Evolutionary conservation across 2,113 vertebrate genomes (phyloP), one percentile per base, ranked within the genome.

Genomic region (Dicaeum eximium): DNA sequence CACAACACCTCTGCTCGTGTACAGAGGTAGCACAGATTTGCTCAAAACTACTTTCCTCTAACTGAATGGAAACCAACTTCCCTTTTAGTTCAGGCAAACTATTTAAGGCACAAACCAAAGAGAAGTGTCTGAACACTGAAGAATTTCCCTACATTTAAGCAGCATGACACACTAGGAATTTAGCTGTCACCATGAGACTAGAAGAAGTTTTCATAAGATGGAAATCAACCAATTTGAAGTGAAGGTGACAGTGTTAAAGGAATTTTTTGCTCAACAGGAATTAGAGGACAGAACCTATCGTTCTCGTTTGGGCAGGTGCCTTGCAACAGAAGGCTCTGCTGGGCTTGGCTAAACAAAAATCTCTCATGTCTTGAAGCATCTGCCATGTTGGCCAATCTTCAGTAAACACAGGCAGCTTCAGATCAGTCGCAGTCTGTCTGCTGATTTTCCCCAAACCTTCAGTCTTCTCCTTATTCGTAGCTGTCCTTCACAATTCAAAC

Each of bases 261-360:
- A 61, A 53, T 60, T 85, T 91, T 95, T 86, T 78, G 21, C 82
- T 93, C 1, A 0, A 86, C 13, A 23, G 58, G 71, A 89, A 79
- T 79, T 72, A 42, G 66, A 94, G 84, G 90, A 82, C 84, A 95
- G 91, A 89, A 72, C 81, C 10, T 50, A 42, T 22, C 50, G 8
- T 24, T 85, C 66, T 53, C 10, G 0, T 61, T 79, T 2, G 3
- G 79, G 78, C 92, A 97, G 95, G 93, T 95, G 90, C 27, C 80
- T 16, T 58, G 66, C 58, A 86, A 95, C 94, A 97, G 91, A 97
- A 95, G 96, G 93, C 79, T 95, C 95, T 90, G 84, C 85, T 96
- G 93, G 85, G 94, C 87, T 96, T 94, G 93, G 93, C 94, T 92
- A 94, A 82, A 88, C 86, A 95, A 94, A 96, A 94, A 85, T 31